These are phyloP conservation scores for Spodoptera picta DNA, from an alignment of 2,888 invertebrate species.

Conservation along the genomic window DNA sequence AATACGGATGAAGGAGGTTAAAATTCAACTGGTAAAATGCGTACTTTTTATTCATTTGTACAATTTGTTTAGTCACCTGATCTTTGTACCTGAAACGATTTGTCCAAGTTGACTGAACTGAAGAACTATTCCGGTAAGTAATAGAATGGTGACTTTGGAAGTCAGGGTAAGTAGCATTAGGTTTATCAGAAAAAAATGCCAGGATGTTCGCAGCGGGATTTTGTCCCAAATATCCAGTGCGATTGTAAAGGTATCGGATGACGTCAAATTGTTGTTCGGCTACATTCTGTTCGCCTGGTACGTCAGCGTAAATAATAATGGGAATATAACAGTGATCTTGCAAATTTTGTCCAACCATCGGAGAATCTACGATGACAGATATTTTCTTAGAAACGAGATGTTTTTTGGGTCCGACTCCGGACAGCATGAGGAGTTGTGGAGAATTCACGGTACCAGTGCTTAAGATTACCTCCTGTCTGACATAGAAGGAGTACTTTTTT, in stretches of 20 bases:
- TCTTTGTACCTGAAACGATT: slow-evolving; percentile 58
- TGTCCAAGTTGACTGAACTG: not conserved
- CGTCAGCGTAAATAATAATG: slow-evolving; percentile 31
- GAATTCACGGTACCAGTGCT: slow-evolving; percentile 84
- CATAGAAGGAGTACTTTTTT: slow-evolving; percentile 45
- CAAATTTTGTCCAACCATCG: slow-evolving; percentile 75
- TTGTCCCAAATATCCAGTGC: slow-evolving; percentile 22
- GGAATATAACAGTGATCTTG: slow-evolving; percentile 72
- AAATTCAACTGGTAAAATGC: slow-evolving; percentile 70
- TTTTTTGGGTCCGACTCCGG: slow-evolving; percentile 76
- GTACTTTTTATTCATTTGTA: slow-evolving; percentile 63
- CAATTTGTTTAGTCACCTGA: slow-evolving; percentile 27
- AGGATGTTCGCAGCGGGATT: slow-evolving; percentile 41
- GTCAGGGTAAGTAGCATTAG: slow-evolving; percentile 29
- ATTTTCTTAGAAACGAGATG: slow-evolving; percentile 67
- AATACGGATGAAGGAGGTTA: slow-evolving; percentile 82
- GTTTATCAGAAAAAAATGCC: slow-evolving; percentile 28
- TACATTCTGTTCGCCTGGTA: slow-evolving; percentile 5
- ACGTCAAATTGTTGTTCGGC: slow-evolving; percentile 17
- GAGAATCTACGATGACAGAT: slow-evolving; percentile 64
- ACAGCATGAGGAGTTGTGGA: slow-evolving; percentile 82
- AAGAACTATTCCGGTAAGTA: slow-evolving; percentile 22
- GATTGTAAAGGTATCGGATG: slow-evolving; percentile 32
- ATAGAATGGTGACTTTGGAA: slow-evolving; percentile 24
- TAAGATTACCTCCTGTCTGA: slow-evolving; percentile 80